Base-by-base conservation (phyloP, 1,140 invertebrate species). In the Harpegnathos saltator region DNA sequence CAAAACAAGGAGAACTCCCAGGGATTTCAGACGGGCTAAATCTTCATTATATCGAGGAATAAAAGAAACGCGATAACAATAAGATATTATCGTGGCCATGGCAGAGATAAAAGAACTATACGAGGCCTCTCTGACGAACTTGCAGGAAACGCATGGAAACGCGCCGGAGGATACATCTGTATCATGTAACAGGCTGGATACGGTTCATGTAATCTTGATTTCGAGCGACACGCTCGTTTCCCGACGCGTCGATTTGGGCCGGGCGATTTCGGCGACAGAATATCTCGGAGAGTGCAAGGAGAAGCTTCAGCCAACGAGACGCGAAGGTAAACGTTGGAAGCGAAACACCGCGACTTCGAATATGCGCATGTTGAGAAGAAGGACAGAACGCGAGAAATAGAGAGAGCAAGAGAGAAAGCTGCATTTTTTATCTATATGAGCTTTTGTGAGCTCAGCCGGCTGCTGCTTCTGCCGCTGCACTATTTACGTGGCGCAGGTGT, bases 401-500 rank as follows among this genome's bases (percentile, higher is more conserved):
- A 5, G 38, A 44, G 11, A 44, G 38, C 7, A 1, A 33, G 29
- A 58, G 7, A 5, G 38, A 44, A 44, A 44, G 38, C 7, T 44
- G 38, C 11, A 44, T 44, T 44, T 80, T 81, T 80, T 69, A 69
- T 68, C 69, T 38, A 33, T 71, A 59, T 38, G 33, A 58, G 4
- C 48, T 69, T 11, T 56, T 17, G 50, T 12, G 33, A 22, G 26
- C 33, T 17, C 33, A 9, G n/a, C 63, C 48, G 7, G 38, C 38
- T 44, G 38, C 59, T 54, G 33, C 38, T 26, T 33, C 15, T 33
- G 2, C 26, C 14, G 24, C n/a, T 77, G 50, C 33, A 83, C 68
- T 78, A 78, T 80, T 80, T 58, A 63, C 72, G 12, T 26, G 65
- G 22, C 48, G 56, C 82, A 83, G 65, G 63, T 80, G 74, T 48